Evolutionary conservation across 2,888 invertebrate species (phyloP).

Genomic region (Meteorus cinctellus): DNA sequence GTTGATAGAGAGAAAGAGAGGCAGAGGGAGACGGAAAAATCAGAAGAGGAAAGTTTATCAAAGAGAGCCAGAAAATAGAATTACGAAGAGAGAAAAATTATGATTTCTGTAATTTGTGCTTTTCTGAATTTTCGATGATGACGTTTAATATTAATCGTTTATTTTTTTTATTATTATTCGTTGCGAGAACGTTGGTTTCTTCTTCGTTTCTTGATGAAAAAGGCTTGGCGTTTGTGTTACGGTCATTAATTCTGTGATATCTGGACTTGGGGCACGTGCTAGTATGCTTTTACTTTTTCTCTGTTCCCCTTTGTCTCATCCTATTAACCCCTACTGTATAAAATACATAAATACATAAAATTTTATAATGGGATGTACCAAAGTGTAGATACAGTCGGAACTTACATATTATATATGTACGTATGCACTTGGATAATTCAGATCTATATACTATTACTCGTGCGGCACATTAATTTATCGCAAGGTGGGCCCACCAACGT

Average conservation of each 20-base stretch:
- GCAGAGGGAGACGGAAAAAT: conserved; percentile 36
- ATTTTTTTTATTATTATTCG: background rate
- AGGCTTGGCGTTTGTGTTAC: conserved; percentile 35
- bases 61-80: background rate
- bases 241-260: conserved; percentile 52
- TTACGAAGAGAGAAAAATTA: background rate
- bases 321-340: conserved; percentile 16
- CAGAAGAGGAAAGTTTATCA: background rate
- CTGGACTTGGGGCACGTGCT: conserved; percentile 48
- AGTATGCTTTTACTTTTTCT: background rate
- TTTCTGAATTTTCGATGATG: background rate
- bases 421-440: conserved; percentile 52
- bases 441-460: conserved; percentile 46
- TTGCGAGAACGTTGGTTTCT: background rate
- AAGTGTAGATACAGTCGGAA: conserved; percentile 5
- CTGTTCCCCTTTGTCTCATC: conserved; percentile 8
- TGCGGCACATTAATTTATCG: conserved; percentile 52
- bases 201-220: conserved; percentile 31
- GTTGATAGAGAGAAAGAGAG: conserved; percentile 13
- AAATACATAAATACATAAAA: conserved; percentile 46
- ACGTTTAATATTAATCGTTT: background rate
- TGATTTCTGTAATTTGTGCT: background rate
- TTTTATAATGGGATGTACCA: conserved; percentile 33
- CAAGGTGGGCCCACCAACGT: conserved; percentile 67
- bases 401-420: conserved; percentile 46